These are phyloP conservation scores for Micropoecilia bifurca DNA, from an alignment of 2,797 vertebrate species.

Conservation along the genomic window DNA sequence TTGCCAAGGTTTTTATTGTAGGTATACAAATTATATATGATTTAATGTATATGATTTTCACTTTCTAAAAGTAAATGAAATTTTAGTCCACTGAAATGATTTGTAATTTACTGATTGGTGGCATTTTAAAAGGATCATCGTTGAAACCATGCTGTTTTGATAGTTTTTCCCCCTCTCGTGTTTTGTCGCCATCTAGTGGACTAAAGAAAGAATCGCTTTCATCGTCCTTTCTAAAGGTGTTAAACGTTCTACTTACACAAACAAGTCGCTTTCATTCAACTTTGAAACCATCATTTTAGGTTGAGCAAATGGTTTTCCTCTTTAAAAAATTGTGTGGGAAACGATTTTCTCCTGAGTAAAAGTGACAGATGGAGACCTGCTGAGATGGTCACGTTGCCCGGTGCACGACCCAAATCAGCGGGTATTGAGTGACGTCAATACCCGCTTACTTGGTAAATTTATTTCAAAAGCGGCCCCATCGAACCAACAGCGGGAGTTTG, in stretches of 20 bases:
- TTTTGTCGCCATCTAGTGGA: slow-evolving; percentile 51
- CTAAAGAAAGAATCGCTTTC: not conserved
- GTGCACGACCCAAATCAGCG: not conserved
- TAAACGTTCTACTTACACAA: not conserved
- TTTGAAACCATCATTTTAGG: not conserved
- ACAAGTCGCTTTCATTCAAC: not conserved
- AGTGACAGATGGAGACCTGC: slow-evolving; percentile 60
- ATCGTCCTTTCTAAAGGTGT: not conserved
- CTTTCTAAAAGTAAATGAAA: not conserved
- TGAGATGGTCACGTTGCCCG: not conserved
- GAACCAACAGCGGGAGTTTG: not conserved
- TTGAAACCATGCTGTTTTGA: not conserved
- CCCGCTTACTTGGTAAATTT: not conserved
- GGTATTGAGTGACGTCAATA: not conserved
- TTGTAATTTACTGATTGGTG: not conserved
- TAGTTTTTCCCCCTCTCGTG: not conserved
- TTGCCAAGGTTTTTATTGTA: not conserved
- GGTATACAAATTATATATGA: not conserved
- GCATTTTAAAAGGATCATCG: not conserved
- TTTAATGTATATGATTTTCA: not conserved
- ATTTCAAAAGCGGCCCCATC: not conserved
- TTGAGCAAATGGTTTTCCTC: not conserved
- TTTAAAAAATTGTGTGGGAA: not conserved
- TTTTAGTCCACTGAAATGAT: not conserved
- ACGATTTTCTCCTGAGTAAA: not conserved